Evolutionary conservation across 64 coral and sea anemone species (phyloP).

Genomic region (Porites lutea): DNA sequence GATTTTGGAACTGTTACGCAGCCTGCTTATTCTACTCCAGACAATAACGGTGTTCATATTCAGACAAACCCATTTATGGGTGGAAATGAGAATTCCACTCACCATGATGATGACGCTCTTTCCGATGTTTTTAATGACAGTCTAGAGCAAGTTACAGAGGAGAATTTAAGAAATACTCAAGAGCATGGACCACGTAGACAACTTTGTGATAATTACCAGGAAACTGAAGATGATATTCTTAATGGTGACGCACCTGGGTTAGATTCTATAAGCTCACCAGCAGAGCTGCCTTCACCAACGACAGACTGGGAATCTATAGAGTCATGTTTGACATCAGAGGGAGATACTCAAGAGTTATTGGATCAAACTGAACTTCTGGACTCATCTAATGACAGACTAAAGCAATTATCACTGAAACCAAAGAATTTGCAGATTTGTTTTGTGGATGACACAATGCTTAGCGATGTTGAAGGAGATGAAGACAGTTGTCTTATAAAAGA

Average conservation of each 20-base stretch:
- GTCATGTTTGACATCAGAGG: constrained; percentile 88
- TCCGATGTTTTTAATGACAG: constrained; percentile 92
- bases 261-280: constrained; percentile 63
- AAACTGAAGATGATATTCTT: constrained; percentile 37
- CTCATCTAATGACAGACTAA: constrained; percentile 51
- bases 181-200: constrained; percentile 28
- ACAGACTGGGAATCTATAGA: constrained; percentile 97
- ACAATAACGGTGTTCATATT: constrained; percentile 54
- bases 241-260: constrained; percentile 45
- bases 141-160: constrained; percentile 77
- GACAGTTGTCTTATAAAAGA: constrained; percentile 91
- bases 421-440: constrained; percentile 93
- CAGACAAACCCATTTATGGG: constrained; percentile 88
- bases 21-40: constrained; percentile 7
- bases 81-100: constrained; percentile 11
- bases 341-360: constrained; percentile 61
- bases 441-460: constrained; percentile 86
- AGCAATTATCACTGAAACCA: constrained; percentile 77
- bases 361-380: constrained; percentile 69
- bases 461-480: constrained; percentile 83
- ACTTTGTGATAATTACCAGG: constrained; percentile 17
- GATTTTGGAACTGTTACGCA: constrained; percentile 39
- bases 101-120: constrained; percentile 60
- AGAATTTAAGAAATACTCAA: constrained; percentile 1
- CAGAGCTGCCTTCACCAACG: constrained; percentile 86